A percentile compares a stretch with the other conserved stretches of the same genome.
These are phyloP conservation scores for Drosophila fuyamai DNA, from an alignment of 1,140 invertebrate species.

Conservation along the genomic window DNA sequence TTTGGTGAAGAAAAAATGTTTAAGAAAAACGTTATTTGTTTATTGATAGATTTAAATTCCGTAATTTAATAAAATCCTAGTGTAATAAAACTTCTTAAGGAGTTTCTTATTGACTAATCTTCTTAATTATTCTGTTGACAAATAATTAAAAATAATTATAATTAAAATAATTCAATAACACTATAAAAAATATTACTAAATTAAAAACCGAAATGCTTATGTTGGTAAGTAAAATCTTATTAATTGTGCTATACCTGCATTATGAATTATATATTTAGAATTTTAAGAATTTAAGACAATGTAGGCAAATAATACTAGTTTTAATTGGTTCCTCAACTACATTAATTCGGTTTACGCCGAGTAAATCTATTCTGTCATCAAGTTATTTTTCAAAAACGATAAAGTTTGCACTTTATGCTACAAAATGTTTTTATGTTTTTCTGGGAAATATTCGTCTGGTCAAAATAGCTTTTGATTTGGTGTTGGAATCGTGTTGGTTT, in stretches of 20 bases:
- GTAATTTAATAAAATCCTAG: too few species aligned
- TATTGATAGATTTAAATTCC: too few species aligned
- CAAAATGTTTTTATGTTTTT: constrained; percentile 15
- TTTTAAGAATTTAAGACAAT: background rate
- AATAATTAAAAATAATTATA: too few species aligned
- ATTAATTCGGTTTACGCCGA: constrained; percentile 1
- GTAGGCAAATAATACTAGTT: background rate
- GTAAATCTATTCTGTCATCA: constrained; percentile 7
- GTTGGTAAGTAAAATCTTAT: too few species aligned
- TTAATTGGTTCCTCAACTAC: constrained; percentile 1
- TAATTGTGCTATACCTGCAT: background rate
- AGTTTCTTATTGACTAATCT: too few species aligned
- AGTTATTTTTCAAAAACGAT: constrained; percentile 12
- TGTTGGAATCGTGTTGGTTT: constrained; percentile 9
- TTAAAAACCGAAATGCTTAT: too few species aligned
- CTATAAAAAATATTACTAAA: too few species aligned
- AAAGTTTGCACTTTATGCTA: constrained; percentile 29
- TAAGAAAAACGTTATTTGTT: too few species aligned
- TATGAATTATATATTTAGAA: background rate
- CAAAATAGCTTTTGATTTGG: constrained; percentile 23
- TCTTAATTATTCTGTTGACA: too few species aligned
- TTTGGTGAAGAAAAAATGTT: too few species aligned
- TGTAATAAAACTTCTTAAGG: too few species aligned
- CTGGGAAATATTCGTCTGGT: constrained; percentile 13
- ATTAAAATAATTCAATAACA: too few species aligned